Evolutionary conservation across 2,797 vertebrate genomes (phyloP).

Genomic region (Pygocentrus nattereri): DNA sequence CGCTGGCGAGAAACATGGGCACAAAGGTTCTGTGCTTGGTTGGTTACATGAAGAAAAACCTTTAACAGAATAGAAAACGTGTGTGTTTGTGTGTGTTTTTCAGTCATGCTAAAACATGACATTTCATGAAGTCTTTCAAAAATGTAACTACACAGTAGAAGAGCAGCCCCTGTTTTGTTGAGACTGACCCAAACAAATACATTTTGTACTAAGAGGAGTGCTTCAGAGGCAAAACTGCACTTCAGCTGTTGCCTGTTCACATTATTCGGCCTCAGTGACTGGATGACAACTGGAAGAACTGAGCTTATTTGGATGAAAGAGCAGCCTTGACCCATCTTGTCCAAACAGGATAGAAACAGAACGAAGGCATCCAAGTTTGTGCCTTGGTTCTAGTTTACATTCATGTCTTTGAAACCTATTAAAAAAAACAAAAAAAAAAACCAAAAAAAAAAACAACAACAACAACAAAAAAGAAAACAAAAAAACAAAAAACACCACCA

Average conservation of each 20-base stretch:
- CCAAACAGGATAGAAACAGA: slow-evolving; percentile 3
- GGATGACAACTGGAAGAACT: slow-evolving; percentile 31
- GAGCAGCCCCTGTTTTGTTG: slow-evolving; percentile 1
- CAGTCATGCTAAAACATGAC: background rate
- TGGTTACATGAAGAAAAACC: slow-evolving; percentile 19
- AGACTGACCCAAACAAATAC: background rate
- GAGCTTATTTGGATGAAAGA: slow-evolving; percentile 9
- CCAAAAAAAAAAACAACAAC: background rate
- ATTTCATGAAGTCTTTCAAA: slow-evolving; percentile 1
- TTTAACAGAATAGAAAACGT: slow-evolving; percentile 16
- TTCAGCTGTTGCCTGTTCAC: background rate
- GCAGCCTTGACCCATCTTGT: background rate
- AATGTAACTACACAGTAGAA: background rate
- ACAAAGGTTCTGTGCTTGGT: slow-evolving; percentile 33
- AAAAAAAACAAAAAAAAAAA: background rate
- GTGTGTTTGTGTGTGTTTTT: background rate
- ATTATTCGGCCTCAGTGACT: slow-evolving; percentile 11
- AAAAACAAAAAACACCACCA: too few species aligned
- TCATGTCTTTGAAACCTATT: background rate
- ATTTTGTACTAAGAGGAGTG: slow-evolving; percentile 33
- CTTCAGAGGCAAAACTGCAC: background rate
- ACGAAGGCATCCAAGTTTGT: slow-evolving; percentile 3
- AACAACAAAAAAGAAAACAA: background rate
- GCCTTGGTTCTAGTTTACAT: background rate
- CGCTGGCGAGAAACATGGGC: slow-evolving; percentile 33